Percentiles rank a stretch among this genome's conserved stretches.
Evolutionary conservation across 2,113 vertebrate genomes (phyloP).

Genomic region (Archilochus colubris): DNA sequence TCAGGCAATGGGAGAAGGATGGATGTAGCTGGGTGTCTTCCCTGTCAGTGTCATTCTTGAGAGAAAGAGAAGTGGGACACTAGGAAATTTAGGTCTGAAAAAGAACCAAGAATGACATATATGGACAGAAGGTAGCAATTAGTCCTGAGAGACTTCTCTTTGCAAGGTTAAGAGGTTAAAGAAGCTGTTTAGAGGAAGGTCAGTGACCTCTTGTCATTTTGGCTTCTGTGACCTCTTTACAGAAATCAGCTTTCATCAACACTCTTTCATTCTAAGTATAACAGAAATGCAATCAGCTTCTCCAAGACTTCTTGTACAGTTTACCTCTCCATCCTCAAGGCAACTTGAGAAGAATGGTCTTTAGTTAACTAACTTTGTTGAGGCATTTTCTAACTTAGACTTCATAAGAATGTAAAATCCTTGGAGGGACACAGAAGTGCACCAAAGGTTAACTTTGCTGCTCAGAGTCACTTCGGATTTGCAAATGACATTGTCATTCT

Average conservation of each 20-base stretch:
- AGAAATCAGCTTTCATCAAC: not conserved
- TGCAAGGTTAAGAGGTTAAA: not conserved
- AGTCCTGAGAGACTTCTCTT: not conserved
- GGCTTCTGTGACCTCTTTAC: not conserved
- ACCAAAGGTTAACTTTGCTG: conserved; percentile 7
- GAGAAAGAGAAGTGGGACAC: not conserved
- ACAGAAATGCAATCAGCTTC: not conserved
- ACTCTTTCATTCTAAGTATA: not conserved
- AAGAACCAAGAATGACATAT: not conserved
- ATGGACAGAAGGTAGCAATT: not conserved
- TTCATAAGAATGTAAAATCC: not conserved
- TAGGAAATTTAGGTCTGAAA: not conserved
- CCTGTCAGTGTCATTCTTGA: not conserved
- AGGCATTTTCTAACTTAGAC: conserved; percentile 8
- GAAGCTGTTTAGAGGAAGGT: not conserved
- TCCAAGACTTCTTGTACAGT: not conserved
- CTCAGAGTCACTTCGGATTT: conserved; percentile 6
- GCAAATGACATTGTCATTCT: conserved; percentile 44
- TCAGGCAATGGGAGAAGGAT: not conserved
- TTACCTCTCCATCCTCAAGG: not conserved
- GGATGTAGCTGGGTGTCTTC: not conserved
- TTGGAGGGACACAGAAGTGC: not conserved
- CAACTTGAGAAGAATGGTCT: not conserved
- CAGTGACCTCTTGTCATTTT: not conserved
- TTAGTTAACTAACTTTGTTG: not conserved